Evolutionary conservation across 2,113 vertebrate genomes (phyloP).

Genomic region (Alces alces): DNA sequence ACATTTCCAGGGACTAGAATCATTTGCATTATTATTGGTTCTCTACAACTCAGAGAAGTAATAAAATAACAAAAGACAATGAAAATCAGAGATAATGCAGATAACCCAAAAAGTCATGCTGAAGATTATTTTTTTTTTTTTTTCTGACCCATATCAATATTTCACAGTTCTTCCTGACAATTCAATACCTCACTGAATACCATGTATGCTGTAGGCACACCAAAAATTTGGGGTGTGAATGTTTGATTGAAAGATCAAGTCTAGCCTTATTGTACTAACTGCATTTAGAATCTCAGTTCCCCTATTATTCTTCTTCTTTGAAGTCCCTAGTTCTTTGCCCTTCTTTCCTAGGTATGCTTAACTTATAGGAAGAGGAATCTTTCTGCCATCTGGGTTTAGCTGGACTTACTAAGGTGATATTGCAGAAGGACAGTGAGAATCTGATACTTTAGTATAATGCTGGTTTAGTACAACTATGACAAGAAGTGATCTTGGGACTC

Average conservation of each 20-base stretch:
- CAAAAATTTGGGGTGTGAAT: neutral
- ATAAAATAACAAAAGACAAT: neutral
- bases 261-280: neutral
- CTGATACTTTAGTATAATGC: neutral
- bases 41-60: neutral
- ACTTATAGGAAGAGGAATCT: neutral
- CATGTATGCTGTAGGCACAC: neutral
- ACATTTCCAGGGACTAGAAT: slow-evolving; percentile 18
- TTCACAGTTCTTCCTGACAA: neutral
- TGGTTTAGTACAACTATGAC: neutral
- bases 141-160: neutral
- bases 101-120: neutral
- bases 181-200: neutral
- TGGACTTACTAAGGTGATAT: neutral
- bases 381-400: neutral
- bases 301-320: neutral
- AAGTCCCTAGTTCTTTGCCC: neutral
- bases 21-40: slow-evolving; percentile 2
- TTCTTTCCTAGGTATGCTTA: neutral
- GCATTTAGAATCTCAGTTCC: neutral
- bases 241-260: neutral
- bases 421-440: neutral
- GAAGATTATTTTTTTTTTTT: neutral
- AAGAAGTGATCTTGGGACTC: neutral
- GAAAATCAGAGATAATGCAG: neutral